These are phyloP conservation scores for Leptopilina boulardi DNA, from an alignment of 1,140 invertebrate genomes.

Conservation along the genomic window DNA sequence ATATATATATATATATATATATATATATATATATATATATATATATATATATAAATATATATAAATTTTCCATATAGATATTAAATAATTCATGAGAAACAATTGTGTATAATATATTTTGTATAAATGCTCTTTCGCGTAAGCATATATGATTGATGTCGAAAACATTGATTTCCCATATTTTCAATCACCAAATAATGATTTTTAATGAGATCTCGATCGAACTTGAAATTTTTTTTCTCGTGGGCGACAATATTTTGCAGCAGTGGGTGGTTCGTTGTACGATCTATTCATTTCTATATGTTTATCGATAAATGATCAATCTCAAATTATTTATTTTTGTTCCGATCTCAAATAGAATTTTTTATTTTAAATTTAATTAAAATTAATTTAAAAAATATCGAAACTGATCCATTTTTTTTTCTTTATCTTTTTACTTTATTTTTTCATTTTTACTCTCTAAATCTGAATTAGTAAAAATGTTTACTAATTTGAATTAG, in stretches of 20 bases:
- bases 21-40: too few relatives aligned
- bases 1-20: too few relatives aligned
- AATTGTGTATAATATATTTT: not conserved
- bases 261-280: constrained; percentile 1
- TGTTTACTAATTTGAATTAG: too few relatives aligned
- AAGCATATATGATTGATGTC: constrained; percentile 22
- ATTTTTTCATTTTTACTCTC: too few relatives aligned
- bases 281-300: constrained; percentile 8
- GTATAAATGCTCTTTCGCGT: constrained; percentile 6
- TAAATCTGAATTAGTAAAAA: too few relatives aligned
- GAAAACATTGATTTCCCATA: constrained; percentile 16
- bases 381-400: not conserved
- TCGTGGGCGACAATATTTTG: not conserved
- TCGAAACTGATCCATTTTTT: too few relatives aligned
- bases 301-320: not conserved
- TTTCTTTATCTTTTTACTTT: not conserved
- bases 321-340: not conserved
- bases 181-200: constrained; percentile 6
- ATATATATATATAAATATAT: not conserved
- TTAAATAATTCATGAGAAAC: constrained; percentile 4
- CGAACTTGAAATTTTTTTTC: constrained; percentile 23
- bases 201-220: constrained; percentile 23
- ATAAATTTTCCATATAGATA: not conserved
- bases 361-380: not conserved
- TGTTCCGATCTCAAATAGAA: not conserved